These are phyloP conservation scores for Heliconius aoede DNA, from an alignment of 2,888 invertebrate species.

Conservation along the genomic window DNA sequence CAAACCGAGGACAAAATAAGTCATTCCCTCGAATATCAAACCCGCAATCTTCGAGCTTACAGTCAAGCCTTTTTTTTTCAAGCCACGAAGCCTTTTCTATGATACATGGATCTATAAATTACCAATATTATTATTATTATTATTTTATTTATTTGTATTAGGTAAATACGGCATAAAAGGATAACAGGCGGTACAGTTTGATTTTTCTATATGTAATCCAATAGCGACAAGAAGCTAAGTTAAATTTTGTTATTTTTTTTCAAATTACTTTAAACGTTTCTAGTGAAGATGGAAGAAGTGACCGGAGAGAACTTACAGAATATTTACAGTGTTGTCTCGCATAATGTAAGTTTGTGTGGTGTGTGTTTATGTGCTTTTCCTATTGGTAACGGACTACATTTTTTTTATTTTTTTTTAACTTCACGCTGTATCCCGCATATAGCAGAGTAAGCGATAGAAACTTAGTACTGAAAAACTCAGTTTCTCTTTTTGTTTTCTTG, in stretches of 20 bases:
- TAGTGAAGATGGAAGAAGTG: conserved; percentile 24
- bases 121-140: too few relatives aligned
- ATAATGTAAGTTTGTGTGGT: conserved; percentile 21
- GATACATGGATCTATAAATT: too few relatives aligned
- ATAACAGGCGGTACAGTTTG: too few relatives aligned
- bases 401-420: background rate
- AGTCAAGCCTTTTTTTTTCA: too few relatives aligned
- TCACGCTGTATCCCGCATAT: background rate
- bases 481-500: background rate
- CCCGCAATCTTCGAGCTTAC: background rate
- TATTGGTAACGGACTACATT: too few relatives aligned
- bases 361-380: background rate
- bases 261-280: background rate
- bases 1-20: too few relatives aligned
- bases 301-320: conserved; percentile 15
- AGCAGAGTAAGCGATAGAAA: background rate
- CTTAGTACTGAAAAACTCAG: background rate
- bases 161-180: too few relatives aligned
- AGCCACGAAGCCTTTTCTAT: background rate
- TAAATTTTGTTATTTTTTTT: background rate
- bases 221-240: background rate
- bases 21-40: background rate
- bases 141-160: too few relatives aligned
- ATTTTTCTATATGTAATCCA: background rate
- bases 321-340: conserved; percentile 7